Conservation (phyloP, 2,797 vertebrate species). For the Prunella strophiata region DNA sequence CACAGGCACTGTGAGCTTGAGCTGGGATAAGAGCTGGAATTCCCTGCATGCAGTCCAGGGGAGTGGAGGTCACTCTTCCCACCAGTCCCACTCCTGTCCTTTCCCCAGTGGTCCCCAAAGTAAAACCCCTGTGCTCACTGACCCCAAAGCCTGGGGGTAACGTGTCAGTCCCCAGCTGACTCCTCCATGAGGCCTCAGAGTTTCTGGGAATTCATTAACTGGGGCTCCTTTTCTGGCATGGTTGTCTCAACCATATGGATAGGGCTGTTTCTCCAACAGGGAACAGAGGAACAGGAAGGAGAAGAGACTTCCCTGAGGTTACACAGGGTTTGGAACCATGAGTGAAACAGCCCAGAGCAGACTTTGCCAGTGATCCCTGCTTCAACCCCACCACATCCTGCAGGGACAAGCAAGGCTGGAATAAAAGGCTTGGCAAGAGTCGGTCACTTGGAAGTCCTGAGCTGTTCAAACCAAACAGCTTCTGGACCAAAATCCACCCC, state of each 20-base stretch:
- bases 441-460: not conserved
- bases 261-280: not conserved
- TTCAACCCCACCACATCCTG: not conserved
- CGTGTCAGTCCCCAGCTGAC: not conserved
- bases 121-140: not conserved
- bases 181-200: not conserved
- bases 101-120: not conserved
- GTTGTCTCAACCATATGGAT: accelerated
- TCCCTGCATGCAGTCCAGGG: not conserved
- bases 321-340: not conserved
- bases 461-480: not conserved
- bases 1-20: not conserved
- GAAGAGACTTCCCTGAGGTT: not conserved
- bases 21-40: not conserved
- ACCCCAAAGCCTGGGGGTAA: not conserved
- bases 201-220: not conserved
- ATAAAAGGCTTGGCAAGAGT: not conserved
- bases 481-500: not conserved
- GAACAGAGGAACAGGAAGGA: not conserved
- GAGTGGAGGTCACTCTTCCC: not conserved
- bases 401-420: not conserved
- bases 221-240: not conserved
- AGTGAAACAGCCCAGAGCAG: not conserved
- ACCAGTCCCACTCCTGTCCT: not conserved
- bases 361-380: not conserved